Evolutionary conservation across 2,797 vertebrate genomes (phyloP).

Genomic region (Micropoecilia bifurca): DNA sequence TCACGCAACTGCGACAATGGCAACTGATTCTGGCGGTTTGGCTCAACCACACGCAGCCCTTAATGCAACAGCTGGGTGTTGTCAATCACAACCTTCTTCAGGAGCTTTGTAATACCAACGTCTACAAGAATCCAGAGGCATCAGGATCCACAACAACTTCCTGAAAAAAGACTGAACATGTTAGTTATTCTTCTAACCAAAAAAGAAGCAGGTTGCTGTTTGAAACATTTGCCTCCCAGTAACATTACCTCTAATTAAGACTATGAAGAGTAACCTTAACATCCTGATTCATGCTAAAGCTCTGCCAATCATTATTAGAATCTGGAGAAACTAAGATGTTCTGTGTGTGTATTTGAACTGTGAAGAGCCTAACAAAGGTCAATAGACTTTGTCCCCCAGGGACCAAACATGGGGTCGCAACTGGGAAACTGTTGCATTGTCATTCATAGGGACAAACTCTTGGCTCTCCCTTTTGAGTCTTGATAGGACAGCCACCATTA

Average conservation of each 20-base stretch:
- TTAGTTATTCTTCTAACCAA: background rate
- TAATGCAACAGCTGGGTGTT: background rate
- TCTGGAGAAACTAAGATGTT: slow-evolving; percentile 50
- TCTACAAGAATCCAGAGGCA: background rate
- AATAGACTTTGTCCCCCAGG: slow-evolving; percentile 65
- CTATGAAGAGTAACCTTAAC: slow-evolving; percentile 36
- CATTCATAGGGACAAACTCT: slow-evolving; percentile 81
- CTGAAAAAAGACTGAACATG: background rate
- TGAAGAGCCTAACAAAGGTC: slow-evolving; percentile 76
- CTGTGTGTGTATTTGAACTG: slow-evolving; percentile 73
- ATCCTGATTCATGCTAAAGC: slow-evolving; percentile 37
- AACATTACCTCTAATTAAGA: slow-evolving; percentile 26
- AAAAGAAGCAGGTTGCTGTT: slow-evolving; percentile 9
- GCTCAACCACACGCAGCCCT: background rate
- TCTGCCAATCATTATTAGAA: slow-evolving; percentile 37
- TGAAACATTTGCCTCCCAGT: background rate
- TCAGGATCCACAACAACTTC: background rate
- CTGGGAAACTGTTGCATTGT: slow-evolving; percentile 83
- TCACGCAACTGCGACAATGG: background rate
- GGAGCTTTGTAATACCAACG: background rate
- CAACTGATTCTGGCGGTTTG: background rate
- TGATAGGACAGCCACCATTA: slow-evolving; percentile 74
- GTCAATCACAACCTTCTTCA: background rate
- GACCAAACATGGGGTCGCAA: slow-evolving; percentile 66
- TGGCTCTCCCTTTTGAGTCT: slow-evolving; percentile 71